These are phyloP conservation scores for Eretmocerus hayati DNA, from an alignment of 2,888 invertebrate genomes.

Conservation along the genomic window DNA sequence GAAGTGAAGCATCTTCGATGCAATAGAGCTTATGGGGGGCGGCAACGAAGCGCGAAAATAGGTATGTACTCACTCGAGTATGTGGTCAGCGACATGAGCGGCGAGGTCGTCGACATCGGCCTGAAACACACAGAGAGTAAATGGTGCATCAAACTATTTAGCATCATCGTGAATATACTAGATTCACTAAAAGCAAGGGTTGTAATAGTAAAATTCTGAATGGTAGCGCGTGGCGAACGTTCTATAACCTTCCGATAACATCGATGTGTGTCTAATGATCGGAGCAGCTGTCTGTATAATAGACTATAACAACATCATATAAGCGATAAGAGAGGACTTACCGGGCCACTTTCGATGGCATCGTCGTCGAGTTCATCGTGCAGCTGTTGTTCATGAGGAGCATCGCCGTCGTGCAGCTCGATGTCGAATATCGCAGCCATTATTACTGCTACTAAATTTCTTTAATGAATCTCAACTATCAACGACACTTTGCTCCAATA, in stretches of 20 bases:
- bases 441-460: not conserved
- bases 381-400: constrained; percentile 54
- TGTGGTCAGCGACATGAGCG: constrained; percentile 62
- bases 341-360: constrained; percentile 81
- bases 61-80: constrained; percentile 68
- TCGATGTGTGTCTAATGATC: not conserved
- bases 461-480: no score
- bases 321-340: constrained; percentile 47
- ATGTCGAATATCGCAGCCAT: constrained; percentile 91
- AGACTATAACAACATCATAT: no score
- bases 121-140: constrained; percentile 51
- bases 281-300: no score
- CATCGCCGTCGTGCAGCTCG: constrained; percentile 71
- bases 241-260: not conserved
- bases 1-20: constrained; percentile 5
- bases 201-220: no score
- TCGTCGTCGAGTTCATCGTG: constrained; percentile 86
- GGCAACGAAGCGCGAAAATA: not conserved
- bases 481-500: no score
- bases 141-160: no score
- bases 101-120: constrained; percentile 61
- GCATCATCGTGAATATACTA: no score
- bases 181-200: no score
- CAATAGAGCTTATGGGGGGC: constrained; percentile 1
- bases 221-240: not conserved